Evolutionary conservation across 2,888 invertebrate genomes (phyloP), one percentile per base, ranked within the genome.

Genomic region (Caenorhabditis sp.): DNA sequence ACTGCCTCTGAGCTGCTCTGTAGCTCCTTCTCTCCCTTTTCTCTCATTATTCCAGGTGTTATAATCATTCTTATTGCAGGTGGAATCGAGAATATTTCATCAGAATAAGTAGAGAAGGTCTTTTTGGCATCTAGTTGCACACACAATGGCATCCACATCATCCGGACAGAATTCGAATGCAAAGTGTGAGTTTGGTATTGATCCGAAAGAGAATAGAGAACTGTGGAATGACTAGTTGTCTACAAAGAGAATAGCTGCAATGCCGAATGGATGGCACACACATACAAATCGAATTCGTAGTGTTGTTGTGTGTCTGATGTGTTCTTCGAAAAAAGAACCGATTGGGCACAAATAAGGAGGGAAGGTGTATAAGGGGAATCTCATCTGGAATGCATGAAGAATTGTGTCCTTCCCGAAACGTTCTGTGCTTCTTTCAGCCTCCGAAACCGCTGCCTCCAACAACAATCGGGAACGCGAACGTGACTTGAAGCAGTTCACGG

Each of bases 401-500:
- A 56, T 61, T 55, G 35, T 40, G 24, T 24, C n/a, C 22, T 51
- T 32, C 40, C 40, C 18, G n/a, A 44, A 18, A 28, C 55, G 18
- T 18, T 56, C 61, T 9, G n/a, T 44, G 28, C 26, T 68, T 61
- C 20, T 83, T 86, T 56, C 86, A 85, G 85, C 81, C 72, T 60
- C 67, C 65, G 78, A 78, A 64, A 68, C 80, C 61, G 62, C 70
- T 68, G 62, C 64, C 65, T 26, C 79, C 20, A 80, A 68, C 55
- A 82, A 76, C 70, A 84, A 72, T 58, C 65, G 82, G 58, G 72
- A 77, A 44, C 83, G 77, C 15, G 80, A 80, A 53, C 82, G 78
- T 32, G 84, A 85, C 50, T 70, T 78, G 62, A 82, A 83, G 58
- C 85, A 83, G 61, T 83, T 83, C 76, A 85, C 85, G 6, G 87